Percentiles rank a stretch among this genome's conserved stretches.
These are phyloP conservation scores for Phrynocephalus guinanensis DNA, from an alignment of 2,797 vertebrate species.

Conservation along the genomic window DNA sequence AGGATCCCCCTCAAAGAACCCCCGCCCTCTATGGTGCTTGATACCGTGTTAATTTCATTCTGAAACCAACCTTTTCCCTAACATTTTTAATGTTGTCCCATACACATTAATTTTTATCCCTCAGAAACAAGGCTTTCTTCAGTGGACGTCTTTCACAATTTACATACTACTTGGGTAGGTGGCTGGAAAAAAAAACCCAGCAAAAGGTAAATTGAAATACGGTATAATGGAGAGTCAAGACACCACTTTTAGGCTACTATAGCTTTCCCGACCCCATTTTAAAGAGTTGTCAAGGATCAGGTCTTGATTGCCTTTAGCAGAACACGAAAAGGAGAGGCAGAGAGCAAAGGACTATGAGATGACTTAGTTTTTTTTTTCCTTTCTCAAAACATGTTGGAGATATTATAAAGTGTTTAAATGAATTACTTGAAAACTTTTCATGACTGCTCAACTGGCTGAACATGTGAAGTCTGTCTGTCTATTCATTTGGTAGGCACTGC, in stretches of 20 bases:
- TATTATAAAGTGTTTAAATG: constrained; percentile 57
- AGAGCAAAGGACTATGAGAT: constrained; percentile 59
- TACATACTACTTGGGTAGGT: background rate
- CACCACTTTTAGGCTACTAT: constrained; percentile 37
- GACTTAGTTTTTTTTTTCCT: constrained; percentile 60
- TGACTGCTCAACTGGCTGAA: constrained; percentile 60
- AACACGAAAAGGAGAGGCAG: constrained; percentile 65
- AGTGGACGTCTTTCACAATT: constrained; percentile 12
- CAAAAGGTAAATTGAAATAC: constrained; percentile 34
- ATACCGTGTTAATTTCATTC: constrained; percentile 45
- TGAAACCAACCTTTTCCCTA: constrained; percentile 39
- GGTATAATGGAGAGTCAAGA: constrained; percentile 52
- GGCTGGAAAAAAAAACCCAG: constrained; percentile 3
- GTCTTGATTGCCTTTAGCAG: constrained; percentile 47
- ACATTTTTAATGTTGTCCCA: constrained; percentile 36
- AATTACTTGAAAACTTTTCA: constrained; percentile 55
- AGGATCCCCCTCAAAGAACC: constrained; percentile 45
- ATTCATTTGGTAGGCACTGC: constrained; percentile 31
- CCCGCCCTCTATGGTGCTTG: background rate
- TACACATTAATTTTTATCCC: constrained; percentile 14
- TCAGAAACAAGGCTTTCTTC: constrained; percentile 24
- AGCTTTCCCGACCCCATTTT: constrained; percentile 27
- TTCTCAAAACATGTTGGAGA: constrained; percentile 61
- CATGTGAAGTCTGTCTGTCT: constrained; percentile 55
- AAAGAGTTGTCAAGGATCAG: constrained; percentile 35